Base-by-base conservation (phyloP, 2,888 invertebrate species). In the Chelonus formosanus region DNA sequence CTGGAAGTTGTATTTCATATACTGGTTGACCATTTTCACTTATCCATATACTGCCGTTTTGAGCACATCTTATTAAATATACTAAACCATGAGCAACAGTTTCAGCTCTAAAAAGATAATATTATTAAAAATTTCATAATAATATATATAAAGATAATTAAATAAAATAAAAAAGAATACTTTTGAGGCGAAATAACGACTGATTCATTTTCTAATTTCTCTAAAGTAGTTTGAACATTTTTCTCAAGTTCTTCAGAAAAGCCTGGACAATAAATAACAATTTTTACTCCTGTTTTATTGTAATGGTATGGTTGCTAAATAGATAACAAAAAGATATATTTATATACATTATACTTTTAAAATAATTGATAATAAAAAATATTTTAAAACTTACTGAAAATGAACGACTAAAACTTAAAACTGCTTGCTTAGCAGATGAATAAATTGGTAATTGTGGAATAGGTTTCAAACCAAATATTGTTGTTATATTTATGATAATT, bases 401-500 rank as follows among this genome's bases (percentile, higher is more conserved):
- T 3, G 82, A 81, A 57, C 81, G 77, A 65, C 80, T 83, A 58
- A 84, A 78, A 43, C 82, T 81, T 55, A 85, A 75, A 10, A 84
- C 80, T 0, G 81, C 84, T 70, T 83, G 81, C 77, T 90, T 90
- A 0, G 90, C 88, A 1, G 88, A 88, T 34, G 87, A 86, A 76
- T 90, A 90, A n/a, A 88, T 80, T 0, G 90, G 89, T 10, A 86
- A 76, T 36, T 84, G 86, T 35, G 86, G 86, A 47, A 86, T 82
- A 0, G 87, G 80, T 72, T 85, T 83, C 53, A 86, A 84, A 0
- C 90, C 90, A 67, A 88, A 86, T 32, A 88, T 86, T 0, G 90
- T 90, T 0, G 89, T 86, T 32, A 90, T 84, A 76, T 92, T 91
- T n/a, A 91, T 85, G 55, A 91, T 87, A 0, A 87, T 86, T 1